Percentiles rank a stretch among this genome's conserved stretches.
phyloP scores from a whole-genome alignment of 1,140 invertebrate genomes.

The Cyclina sinensis region DNA sequence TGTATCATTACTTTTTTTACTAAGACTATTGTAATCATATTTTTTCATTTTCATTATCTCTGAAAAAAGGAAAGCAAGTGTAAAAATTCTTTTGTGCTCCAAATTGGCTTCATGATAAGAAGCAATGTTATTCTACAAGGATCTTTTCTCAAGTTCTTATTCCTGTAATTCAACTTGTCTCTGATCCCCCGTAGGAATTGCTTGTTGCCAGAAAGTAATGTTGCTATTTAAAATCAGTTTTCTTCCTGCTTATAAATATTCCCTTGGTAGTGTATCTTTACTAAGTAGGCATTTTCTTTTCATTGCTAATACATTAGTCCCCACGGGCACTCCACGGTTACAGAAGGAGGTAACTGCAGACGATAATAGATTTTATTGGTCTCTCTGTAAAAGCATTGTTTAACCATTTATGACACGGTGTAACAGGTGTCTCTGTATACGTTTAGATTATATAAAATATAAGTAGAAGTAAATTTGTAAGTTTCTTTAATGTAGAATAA shows the following conservation, averaged over 20 bases:
- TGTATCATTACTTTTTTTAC: too few relatives aligned
- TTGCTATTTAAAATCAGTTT: slow-evolving; percentile 38
- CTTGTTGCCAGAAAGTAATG: slow-evolving; percentile 19
- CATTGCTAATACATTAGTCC: slow-evolving; percentile 27
- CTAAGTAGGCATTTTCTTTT: slow-evolving; percentile 55
- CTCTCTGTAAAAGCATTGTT: slow-evolving; percentile 18
- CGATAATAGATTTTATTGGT: slow-evolving; percentile 10
- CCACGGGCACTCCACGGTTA: neutral
- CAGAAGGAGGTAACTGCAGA: neutral
- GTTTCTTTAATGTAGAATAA: too few relatives aligned
- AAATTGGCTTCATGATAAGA: too few relatives aligned
- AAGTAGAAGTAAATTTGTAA: neutral
- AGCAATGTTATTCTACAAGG: too few relatives aligned
- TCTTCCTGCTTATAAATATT: slow-evolving; percentile 28
- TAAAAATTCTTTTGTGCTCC: too few relatives aligned
- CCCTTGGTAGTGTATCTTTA: slow-evolving; percentile 15
- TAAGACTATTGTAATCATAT: too few relatives aligned
- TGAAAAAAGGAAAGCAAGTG: too few relatives aligned
- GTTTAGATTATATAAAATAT: neutral
- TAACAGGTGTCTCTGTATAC: neutral
- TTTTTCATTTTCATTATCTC: too few relatives aligned
- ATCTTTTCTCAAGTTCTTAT: neutral
- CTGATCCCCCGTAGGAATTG: slow-evolving; percentile 17
- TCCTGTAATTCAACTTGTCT: neutral
- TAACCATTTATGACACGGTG: neutral